These are phyloP conservation scores for Romanogobio albipinnatus DNA, from an alignment of 2,113 vertebrate genomes.

Conservation along the genomic window DNA sequence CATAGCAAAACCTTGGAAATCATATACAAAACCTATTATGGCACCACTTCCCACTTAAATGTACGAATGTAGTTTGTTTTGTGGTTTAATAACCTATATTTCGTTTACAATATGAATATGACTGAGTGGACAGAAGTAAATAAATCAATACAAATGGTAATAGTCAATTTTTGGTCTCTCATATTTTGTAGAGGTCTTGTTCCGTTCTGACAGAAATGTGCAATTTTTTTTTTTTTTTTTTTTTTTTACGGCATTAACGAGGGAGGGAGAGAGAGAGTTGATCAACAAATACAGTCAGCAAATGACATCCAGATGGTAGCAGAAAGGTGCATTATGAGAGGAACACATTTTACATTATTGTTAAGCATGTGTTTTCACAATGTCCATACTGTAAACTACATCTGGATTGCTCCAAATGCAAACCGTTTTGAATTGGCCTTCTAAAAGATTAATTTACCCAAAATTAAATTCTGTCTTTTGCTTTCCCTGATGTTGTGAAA, in stretches of 20 bases:
- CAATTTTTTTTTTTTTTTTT: background rate
- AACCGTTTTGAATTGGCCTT: background rate
- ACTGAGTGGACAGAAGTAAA: background rate
- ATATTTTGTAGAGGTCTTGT: no score
- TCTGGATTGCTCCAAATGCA: conserved; percentile 23
- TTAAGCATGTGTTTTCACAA: conserved; percentile 23
- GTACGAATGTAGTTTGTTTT: background rate
- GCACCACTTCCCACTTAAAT: no score
- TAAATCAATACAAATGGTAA: background rate
- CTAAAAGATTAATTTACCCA: background rate
- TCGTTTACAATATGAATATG: background rate
- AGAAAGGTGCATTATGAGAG: background rate
- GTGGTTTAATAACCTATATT: background rate
- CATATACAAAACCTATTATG: no score
- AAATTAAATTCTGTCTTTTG: background rate
- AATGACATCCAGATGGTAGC: conserved; percentile 36
- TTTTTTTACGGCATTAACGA: background rate
- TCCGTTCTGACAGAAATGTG: background rate
- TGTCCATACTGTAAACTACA: background rate
- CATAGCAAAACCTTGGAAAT: no score
- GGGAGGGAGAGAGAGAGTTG: background rate
- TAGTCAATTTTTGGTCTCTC: background rate
- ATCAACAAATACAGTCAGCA: conserved; percentile 27
- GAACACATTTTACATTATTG: conserved; percentile 25
- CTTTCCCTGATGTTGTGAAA: background rate